Evolutionary conservation across 2,113 vertebrate genomes (phyloP).

Genomic region (Telmatochromis sp.): DNA sequence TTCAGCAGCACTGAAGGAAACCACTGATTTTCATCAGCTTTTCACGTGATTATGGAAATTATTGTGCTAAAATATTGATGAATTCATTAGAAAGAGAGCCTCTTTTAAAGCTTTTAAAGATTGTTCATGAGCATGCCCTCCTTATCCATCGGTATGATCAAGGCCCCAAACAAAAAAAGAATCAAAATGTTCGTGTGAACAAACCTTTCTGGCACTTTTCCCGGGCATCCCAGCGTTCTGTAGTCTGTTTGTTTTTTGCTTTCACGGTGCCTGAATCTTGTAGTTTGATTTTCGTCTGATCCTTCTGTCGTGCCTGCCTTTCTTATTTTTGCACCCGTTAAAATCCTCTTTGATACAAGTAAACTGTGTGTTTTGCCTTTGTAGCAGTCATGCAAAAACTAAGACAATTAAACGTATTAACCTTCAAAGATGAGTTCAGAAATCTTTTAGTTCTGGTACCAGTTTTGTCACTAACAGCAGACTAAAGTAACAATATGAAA

Average conservation of each 20-base stretch:
- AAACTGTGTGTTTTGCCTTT: not conserved
- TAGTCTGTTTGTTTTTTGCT: not conserved
- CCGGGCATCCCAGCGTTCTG: not conserved
- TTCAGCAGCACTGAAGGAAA: not conserved
- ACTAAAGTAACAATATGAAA: not conserved
- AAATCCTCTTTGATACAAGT: not conserved
- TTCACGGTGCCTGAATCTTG: not conserved
- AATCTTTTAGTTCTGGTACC: not conserved
- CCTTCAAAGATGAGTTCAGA: not conserved
- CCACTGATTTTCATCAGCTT: not conserved
- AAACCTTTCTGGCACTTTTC: not conserved
- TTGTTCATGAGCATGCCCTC: not conserved
- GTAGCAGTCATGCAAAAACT: not conserved
- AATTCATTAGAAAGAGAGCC: not conserved
- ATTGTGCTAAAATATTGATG: accelerated
- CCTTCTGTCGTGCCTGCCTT: not conserved
- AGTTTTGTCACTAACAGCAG: accelerated
- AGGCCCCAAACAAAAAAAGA: not conserved
- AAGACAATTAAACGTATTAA: not conserved
- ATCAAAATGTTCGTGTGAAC: not conserved
- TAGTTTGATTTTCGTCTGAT: not conserved
- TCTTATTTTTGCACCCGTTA: not conserved
- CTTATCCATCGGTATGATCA: not conserved
- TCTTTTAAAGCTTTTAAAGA: not conserved
- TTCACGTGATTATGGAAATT: not conserved